Evolutionary conservation across 2,113 vertebrate genomes (phyloP).

Genomic region (Microtus montanus): DNA sequence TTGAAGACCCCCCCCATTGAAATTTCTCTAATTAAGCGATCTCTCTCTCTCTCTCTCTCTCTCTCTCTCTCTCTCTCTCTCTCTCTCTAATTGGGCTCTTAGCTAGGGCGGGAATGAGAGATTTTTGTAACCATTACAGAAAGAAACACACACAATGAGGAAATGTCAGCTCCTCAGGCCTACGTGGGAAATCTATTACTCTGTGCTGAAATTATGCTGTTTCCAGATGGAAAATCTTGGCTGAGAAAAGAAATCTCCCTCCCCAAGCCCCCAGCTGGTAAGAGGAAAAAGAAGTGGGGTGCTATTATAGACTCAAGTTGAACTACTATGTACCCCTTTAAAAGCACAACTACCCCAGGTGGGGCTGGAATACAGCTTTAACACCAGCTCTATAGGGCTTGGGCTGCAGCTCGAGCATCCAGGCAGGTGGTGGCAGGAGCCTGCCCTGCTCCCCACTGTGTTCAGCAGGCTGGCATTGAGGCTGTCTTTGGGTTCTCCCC

Average conservation of each 20-base stretch:
- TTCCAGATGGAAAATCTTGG: slow-evolving; percentile 8
- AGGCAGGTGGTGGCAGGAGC: background rate
- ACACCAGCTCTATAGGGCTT: background rate
- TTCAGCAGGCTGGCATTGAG: background rate
- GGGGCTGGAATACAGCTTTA: background rate
- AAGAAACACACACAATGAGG: slow-evolving; percentile 64
- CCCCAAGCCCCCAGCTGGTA: background rate
- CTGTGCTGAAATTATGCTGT: slow-evolving; percentile 24
- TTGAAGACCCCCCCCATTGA: slow-evolving; percentile 67
- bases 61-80: slow-evolving; percentile 40
- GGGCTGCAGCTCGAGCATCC: background rate
- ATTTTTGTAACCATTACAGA: slow-evolving; percentile 38
- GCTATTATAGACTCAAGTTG: background rate
- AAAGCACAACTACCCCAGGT: background rate
- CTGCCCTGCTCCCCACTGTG: background rate
- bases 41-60: background rate
- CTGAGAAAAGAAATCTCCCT: slow-evolving; percentile 15
- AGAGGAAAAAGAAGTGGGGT: background rate
- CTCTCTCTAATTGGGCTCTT: slow-evolving; percentile 77
- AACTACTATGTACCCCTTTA: background rate
- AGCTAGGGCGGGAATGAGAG: slow-evolving; percentile 50
- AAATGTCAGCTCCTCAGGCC: slow-evolving; percentile 69
- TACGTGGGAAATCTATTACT: slow-evolving; percentile 58
- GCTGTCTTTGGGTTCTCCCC: background rate
- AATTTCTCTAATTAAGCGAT: slow-evolving; percentile 74